Conservation (phyloP, 2,888 invertebrate species). For the Sialis fuliginosa region DNA sequence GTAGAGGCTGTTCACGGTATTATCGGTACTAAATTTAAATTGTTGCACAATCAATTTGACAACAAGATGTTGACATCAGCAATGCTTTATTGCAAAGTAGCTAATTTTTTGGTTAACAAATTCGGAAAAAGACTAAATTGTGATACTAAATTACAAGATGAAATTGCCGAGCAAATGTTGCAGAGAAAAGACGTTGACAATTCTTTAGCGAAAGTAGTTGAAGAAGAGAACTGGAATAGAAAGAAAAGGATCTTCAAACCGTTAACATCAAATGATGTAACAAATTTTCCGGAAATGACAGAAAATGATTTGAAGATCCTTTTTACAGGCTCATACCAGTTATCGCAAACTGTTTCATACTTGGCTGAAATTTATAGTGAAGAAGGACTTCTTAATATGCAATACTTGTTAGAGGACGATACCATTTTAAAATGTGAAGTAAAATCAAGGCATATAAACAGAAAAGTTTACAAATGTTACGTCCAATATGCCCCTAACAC, state of each 20-base stretch:
- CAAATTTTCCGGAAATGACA: background rate
- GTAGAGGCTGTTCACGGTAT: constrained; percentile 12
- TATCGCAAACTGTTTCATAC: constrained; percentile 6
- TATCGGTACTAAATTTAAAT: constrained; percentile 7
- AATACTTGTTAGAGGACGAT: background rate
- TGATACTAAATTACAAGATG: constrained; percentile 5
- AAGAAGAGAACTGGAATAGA: constrained; percentile 2
- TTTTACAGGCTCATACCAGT: constrained; percentile 3
- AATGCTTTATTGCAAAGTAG: constrained; percentile 6
- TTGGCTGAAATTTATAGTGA: constrained; percentile 7
- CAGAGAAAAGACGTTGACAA: constrained; percentile 3
- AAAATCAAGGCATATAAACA: constrained; percentile 5
- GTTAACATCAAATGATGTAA: background rate
- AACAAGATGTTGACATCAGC: constrained; percentile 9
- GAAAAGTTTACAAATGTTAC: background rate
- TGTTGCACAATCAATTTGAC: constrained; percentile 7
- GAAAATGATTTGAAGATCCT: background rate
- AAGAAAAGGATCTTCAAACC: background rate
- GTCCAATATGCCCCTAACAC: background rate
- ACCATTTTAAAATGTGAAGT: constrained; percentile 4
- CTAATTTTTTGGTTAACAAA: constrained; percentile 9
- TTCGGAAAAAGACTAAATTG: constrained; percentile 8
- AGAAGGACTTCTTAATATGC: constrained; percentile 1
- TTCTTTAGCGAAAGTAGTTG: constrained; percentile 5
- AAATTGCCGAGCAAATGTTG: constrained; percentile 6